Evolutionary conservation across 2,888 invertebrate species (phyloP).

Genomic region (Plusia festucae): DNA sequence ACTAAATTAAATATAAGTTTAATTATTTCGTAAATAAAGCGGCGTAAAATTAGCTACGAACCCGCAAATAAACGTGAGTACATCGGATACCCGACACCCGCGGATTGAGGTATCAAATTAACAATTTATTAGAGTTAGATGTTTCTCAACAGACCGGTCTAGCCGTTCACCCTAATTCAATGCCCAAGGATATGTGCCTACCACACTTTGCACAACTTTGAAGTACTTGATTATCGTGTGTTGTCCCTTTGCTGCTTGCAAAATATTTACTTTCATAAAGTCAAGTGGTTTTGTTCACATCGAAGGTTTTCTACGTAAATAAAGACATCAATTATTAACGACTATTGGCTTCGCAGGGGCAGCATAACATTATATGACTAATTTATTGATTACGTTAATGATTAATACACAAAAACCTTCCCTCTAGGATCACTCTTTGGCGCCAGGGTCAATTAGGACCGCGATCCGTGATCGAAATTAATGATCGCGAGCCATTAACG

Average conservation of each 20-base stretch:
- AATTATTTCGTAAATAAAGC: background rate
- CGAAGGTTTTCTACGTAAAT: constrained; percentile 11
- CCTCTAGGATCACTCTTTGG: too few relatives aligned
- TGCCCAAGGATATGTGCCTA: constrained; percentile 69
- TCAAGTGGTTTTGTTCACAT: constrained; percentile 31
- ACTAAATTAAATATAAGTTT: too few relatives aligned
- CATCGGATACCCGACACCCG: constrained; percentile 28
- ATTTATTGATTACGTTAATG: too few relatives aligned
- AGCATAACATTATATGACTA: too few relatives aligned
- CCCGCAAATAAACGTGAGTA: constrained; percentile 12
- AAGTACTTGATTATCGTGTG: constrained; percentile 41
- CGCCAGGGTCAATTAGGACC: too few relatives aligned
- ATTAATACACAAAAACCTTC: too few relatives aligned
- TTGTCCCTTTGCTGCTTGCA: constrained; percentile 67
- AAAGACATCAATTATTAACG: too few relatives aligned
- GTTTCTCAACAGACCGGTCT: constrained; percentile 60
- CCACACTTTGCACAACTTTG: constrained; percentile 65
- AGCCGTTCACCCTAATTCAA: constrained; percentile 70
- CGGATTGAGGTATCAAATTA: constrained; percentile 52
- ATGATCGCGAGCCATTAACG: too few relatives aligned
- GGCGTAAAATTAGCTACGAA: background rate
- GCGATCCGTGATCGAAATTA: too few relatives aligned
- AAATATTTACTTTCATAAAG: constrained; percentile 63
- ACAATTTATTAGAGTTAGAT: constrained; percentile 47
- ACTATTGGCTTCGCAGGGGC: too few relatives aligned